These are phyloP conservation scores for Taeniopygia guttata DNA, from an alignment of 2,797 vertebrate species.

Conservation along the genomic window DNA sequence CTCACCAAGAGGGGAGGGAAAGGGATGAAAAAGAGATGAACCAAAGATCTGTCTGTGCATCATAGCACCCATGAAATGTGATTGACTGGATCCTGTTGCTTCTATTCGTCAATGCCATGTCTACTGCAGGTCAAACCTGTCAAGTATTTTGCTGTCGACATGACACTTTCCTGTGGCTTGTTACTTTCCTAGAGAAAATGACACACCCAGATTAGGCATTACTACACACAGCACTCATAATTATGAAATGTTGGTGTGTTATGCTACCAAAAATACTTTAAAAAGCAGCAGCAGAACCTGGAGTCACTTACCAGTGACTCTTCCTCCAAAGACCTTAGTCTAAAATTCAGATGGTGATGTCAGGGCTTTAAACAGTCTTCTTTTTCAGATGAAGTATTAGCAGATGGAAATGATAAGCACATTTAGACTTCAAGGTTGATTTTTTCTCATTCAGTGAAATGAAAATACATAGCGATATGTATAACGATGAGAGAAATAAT, in stretches of 20 bases:
- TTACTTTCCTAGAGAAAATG: neutral
- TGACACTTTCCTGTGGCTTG: neutral
- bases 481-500: neutral
- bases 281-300: neutral
- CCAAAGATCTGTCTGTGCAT: neutral
- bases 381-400: neutral
- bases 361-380: neutral
- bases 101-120: neutral
- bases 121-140: neutral
- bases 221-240: neutral
- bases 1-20: neutral
- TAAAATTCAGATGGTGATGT: neutral
- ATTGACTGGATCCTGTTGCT: fast-evolving
- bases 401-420: neutral
- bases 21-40: neutral
- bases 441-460: neutral
- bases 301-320: neutral
- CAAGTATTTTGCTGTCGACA: neutral
- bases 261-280: neutral
- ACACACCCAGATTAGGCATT: neutral
- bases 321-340: neutral
- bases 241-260: neutral
- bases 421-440: neutral
- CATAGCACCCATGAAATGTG: neutral
- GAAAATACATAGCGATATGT: neutral